Evolutionary conservation across 2,797 vertebrate genomes (phyloP).

Genomic region (Crocodylus rhombifer): DNA sequence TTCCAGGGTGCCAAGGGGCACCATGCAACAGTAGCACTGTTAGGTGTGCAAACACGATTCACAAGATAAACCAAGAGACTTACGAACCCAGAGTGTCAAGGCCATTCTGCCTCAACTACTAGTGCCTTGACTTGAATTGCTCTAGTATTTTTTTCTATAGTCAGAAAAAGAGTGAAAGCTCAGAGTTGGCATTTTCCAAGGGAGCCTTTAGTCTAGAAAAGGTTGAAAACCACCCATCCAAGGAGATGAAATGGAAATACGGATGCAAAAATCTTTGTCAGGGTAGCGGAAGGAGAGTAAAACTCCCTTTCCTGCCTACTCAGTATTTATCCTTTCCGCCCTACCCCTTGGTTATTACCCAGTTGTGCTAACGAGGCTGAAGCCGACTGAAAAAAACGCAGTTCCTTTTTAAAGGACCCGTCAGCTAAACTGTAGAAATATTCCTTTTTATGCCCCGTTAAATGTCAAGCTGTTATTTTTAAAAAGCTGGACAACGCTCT

Average conservation of each 20-base stretch:
- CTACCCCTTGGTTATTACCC: not conserved
- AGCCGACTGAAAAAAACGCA: conserved; percentile 32
- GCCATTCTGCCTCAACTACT: too few species aligned
- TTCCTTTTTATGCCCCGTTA: conserved; percentile 44
- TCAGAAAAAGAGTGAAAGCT: too few species aligned
- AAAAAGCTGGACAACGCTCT: conserved; percentile 48
- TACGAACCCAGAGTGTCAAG: too few species aligned
- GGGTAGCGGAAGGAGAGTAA: not conserved
- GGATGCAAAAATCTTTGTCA: not conserved
- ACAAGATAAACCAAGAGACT: too few species aligned
- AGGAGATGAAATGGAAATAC: not conserved
- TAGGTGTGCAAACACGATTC: too few species aligned
- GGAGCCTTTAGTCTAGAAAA: too few species aligned
- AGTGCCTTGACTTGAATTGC: too few species aligned
- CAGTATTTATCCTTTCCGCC: not conserved
- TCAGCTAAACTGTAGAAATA: conserved; percentile 56
- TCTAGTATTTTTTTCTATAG: too few species aligned
- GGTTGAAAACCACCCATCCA: too few species aligned
- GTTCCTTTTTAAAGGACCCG: conserved; percentile 2
- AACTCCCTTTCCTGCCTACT: not conserved
- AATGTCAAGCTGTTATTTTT: conserved; percentile 68
- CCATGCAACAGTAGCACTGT: too few species aligned
- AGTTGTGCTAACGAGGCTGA: not conserved
- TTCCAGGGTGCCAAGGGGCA: too few species aligned
- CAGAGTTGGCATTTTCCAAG: too few species aligned